Percentiles rank a stretch among this genome's conserved stretches.
Evolutionary conservation across 2,888 invertebrate species (phyloP).

Genomic region (Allygus modestus): DNA sequence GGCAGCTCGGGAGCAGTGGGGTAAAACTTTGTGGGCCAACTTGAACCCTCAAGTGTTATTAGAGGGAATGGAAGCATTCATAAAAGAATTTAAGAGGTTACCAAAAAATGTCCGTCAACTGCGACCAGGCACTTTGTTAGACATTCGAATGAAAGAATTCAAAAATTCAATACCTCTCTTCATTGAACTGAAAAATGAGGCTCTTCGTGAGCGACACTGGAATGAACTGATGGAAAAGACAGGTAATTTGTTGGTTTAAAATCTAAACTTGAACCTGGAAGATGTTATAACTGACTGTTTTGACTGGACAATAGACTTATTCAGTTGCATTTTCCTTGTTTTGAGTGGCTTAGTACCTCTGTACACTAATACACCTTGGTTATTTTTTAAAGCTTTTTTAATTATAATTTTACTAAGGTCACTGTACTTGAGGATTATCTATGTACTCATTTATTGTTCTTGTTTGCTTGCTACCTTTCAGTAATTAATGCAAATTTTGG

Average conservation of each 20-base stretch:
- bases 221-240: constrained; percentile 92
- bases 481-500: too few species aligned
- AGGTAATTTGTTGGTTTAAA: constrained; percentile 74
- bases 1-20: constrained; percentile 87
- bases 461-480: too few species aligned
- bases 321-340: too few species aligned
- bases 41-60: constrained; percentile 89
- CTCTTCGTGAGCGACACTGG: constrained; percentile 95
- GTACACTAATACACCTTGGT: too few species aligned
- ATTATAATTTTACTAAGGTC: too few species aligned
- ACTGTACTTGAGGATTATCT: too few species aligned
- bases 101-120: constrained; percentile 79
- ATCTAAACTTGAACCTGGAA: constrained; percentile 66
- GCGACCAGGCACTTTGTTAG: constrained; percentile 83
- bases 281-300: not conserved
- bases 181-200: constrained; percentile 94
- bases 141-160: constrained; percentile 92
- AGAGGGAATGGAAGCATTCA: constrained; percentile 91
- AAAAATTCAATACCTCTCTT: constrained; percentile 92
- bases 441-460: too few species aligned
- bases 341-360: too few species aligned
- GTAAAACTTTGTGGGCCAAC: constrained; percentile 92
- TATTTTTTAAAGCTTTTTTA: too few species aligned
- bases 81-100: constrained; percentile 87
- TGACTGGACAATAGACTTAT: too few species aligned